These are phyloP conservation scores for Reticulitermes lucifugus DNA, from an alignment of 2,888 invertebrate genomes.

Conservation along the genomic window DNA sequence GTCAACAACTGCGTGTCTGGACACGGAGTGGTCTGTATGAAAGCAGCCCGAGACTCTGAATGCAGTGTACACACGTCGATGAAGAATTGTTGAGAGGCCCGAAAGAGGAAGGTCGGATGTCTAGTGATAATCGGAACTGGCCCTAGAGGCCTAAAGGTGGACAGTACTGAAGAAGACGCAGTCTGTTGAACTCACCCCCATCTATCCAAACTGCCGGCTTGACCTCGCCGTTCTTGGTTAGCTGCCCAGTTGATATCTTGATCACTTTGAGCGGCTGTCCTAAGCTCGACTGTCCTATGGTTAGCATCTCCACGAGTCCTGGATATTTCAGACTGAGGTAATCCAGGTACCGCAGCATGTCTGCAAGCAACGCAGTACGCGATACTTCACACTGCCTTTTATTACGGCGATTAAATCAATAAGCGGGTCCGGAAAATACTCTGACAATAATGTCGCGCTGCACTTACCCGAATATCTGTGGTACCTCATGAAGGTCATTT, in stretches of 20 bases:
- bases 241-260: slow-evolving; percentile 69
- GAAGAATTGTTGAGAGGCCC: no score
- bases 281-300: slow-evolving; percentile 79
- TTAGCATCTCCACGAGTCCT: slow-evolving; percentile 73
- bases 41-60: no score
- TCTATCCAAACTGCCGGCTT: slow-evolving; percentile 86
- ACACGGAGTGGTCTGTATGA: no score
- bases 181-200: slow-evolving; percentile 68
- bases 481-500: slow-evolving; percentile 79
- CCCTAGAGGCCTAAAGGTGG: no score
- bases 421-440: no score
- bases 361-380: slow-evolving; percentile 60
- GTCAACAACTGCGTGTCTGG: no score
- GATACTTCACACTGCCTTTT: no score
- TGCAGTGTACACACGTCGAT: no score
- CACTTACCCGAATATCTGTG: slow-evolving; percentile 71
- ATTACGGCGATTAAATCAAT: no score
- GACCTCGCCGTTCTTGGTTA: slow-evolving; percentile 59
- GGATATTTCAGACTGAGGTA: slow-evolving; percentile 74
- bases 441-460: background rate
- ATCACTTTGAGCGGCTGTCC: slow-evolving; percentile 77
- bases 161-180: no score
- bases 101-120: no score
- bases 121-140: no score
- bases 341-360: slow-evolving; percentile 77